A percentile compares a stretch with the other conserved stretches of the same genome.
Conservation (phyloP, 1,140 invertebrate species). For the Pseudomyrmex concolor region DNA sequence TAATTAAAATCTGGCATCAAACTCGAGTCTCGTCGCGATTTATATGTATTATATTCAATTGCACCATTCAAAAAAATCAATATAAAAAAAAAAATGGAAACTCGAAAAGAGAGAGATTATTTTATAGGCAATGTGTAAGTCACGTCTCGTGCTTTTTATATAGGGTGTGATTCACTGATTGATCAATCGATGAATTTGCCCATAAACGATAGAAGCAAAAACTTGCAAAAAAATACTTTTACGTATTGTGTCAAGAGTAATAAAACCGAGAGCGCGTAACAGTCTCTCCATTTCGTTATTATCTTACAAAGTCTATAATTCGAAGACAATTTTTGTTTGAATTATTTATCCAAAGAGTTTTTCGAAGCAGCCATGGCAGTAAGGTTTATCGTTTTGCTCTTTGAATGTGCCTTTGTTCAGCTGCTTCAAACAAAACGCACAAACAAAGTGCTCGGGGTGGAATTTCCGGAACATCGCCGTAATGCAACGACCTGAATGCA, state of each 20-base stretch:
- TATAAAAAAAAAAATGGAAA: constrained; percentile 58
- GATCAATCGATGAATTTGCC: too few species aligned
- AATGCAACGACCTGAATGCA: constrained; percentile 94
- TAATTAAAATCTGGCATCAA: too few species aligned
- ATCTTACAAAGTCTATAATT: constrained; percentile 62
- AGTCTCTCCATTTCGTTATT: constrained; percentile 38
- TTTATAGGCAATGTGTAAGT: constrained; percentile 14
- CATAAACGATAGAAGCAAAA: constrained; percentile 51
- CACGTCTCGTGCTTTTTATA: constrained; percentile 13
- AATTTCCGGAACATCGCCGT: constrained; percentile 99
- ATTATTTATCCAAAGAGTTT: constrained; percentile 94
- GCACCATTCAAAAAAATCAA: constrained; percentile 23
- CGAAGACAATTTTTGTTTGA: background rate
- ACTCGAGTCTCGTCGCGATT: too few species aligned
- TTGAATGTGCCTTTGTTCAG: constrained; percentile 99
- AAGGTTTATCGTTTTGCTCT: constrained; percentile 98
- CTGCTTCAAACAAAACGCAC: constrained; percentile 98
- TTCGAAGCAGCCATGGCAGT: constrained; percentile 98
- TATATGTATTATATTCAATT: background rate
- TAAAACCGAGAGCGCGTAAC: constrained; percentile 55
- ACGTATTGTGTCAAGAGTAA: constrained; percentile 10
- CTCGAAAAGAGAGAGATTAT: constrained; percentile 15
- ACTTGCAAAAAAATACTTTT: constrained; percentile 20
- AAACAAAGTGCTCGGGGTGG: constrained; percentile 99
- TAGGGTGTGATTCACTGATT: background rate